These are phyloP conservation scores for Elysia crispata DNA, from an alignment of 2,888 invertebrate genomes.

Conservation along the genomic window DNA sequence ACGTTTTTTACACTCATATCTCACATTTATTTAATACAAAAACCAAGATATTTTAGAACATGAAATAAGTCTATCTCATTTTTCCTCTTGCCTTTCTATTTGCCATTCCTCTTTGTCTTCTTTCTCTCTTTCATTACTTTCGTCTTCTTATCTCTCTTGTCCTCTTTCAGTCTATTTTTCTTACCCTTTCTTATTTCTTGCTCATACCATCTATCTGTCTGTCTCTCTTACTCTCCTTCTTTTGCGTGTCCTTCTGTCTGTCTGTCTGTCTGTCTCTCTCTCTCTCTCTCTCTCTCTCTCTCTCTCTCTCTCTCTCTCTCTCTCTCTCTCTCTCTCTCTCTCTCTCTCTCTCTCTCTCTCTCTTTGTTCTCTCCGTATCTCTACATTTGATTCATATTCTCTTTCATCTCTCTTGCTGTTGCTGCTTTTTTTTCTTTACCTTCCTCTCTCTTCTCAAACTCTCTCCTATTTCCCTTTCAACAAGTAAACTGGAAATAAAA, in stretches of 20 bases:
- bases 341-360: conserved; percentile 31
- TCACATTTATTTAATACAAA: no score
- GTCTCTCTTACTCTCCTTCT: neutral
- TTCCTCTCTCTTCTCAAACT: conserved; percentile 5
- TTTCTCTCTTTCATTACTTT: no score
- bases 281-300: conserved; percentile 26
- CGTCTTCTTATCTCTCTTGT: neutral
- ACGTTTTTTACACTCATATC: no score
- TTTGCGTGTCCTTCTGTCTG: neutral
- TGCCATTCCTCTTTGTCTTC: no score
- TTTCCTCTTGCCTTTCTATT: no score
- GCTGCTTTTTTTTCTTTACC: neutral
- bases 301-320: conserved; percentile 21
- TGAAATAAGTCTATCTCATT: no score
- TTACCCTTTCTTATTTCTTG: neutral
- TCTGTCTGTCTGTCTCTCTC: conserved; percentile 16
- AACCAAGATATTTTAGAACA: no score
- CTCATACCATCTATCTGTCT: neutral
- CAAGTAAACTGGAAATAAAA: neutral
- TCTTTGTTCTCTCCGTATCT: neutral
- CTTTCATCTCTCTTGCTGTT: no score
- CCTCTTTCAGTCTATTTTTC: neutral
- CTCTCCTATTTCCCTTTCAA: neutral
- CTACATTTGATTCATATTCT: no score
- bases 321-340: conserved; percentile 33